Evolutionary conservation across 37 sponge, comb jelly and placozoan genomes (phyloP).

Genomic region (Halisarca cf. caerulea): DNA sequence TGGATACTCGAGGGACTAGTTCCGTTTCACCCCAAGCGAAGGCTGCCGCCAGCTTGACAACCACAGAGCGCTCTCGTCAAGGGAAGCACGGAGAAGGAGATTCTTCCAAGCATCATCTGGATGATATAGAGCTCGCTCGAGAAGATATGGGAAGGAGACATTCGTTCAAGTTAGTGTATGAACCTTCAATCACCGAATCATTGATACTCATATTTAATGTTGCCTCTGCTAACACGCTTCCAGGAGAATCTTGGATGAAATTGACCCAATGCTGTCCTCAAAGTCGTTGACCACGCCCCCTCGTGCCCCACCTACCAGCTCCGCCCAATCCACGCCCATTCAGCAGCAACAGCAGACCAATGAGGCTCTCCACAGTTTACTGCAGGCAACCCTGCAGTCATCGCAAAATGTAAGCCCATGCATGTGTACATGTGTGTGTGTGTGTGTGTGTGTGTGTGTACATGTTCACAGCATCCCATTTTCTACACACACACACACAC

Average conservation of each 20-base stretch:
- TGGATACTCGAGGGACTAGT: too few relatives aligned
- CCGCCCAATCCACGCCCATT: neutral
- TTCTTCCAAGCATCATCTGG: too few relatives aligned
- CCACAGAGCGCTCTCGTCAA: too few relatives aligned
- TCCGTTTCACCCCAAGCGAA: too few relatives aligned
- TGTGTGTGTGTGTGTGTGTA: too few relatives aligned
- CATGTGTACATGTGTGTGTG: neutral
- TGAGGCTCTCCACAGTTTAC: constrained; percentile 20
- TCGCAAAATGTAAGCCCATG: neutral
- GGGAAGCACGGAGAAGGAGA: too few relatives aligned
- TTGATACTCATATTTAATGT: too few relatives aligned
- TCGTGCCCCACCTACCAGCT: neutral
- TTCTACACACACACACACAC: too few relatives aligned
- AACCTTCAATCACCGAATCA: neutral
- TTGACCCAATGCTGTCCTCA: constrained; percentile 16
- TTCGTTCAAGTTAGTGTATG: constrained; percentile 65
- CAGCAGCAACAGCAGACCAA: constrained; percentile 12
- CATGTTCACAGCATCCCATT: neutral
- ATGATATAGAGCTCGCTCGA: too few relatives aligned
- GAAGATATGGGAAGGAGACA: constrained; percentile 63
- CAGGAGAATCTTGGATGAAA: constrained; percentile 26
- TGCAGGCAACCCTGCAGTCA: neutral
- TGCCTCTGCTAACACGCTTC: too few relatives aligned
- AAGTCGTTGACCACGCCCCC: neutral
- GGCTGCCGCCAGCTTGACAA: too few relatives aligned